These are phyloP conservation scores for Tonatia bakeri DNA, from an alignment of 2,113 vertebrate genomes.

Conservation along the genomic window DNA sequence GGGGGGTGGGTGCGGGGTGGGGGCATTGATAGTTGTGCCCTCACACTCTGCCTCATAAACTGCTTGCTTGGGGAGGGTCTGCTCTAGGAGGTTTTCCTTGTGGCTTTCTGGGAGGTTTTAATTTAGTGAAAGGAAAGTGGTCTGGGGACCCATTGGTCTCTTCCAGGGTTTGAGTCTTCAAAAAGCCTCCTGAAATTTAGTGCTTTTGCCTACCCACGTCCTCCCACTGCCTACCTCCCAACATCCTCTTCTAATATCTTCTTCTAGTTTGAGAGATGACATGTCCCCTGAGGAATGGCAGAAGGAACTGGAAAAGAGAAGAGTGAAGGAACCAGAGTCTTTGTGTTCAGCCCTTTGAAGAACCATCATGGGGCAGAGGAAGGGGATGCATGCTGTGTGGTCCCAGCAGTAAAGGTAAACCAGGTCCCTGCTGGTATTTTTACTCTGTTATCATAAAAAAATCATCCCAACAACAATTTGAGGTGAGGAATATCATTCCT, in stretches of 20 bases:
- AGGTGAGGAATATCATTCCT: background rate
- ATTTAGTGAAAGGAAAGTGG: conserved; percentile 57
- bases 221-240: background rate
- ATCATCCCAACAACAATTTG: background rate
- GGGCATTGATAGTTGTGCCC: background rate
- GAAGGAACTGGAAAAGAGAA: background rate
- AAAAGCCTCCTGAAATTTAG: conserved; percentile 2
- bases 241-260: background rate
- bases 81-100: conserved; percentile 12
- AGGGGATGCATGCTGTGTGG: background rate
- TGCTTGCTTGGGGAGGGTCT: background rate
- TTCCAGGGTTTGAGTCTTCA: conserved; percentile 30
- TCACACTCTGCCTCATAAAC: background rate
- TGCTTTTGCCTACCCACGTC: background rate
- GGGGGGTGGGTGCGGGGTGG: background rate
- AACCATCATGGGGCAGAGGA: background rate
- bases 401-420: background rate
- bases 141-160: conserved; percentile 20
- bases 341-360: conserved; percentile 8
- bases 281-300: background rate
- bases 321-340: background rate
- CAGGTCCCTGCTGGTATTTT: background rate
- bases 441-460: background rate
- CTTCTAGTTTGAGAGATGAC: background rate
- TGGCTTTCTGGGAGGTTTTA: conserved; percentile 52